Conservation (phyloP, 2,113 vertebrate species). For the Ceyx melanurus region DNA sequence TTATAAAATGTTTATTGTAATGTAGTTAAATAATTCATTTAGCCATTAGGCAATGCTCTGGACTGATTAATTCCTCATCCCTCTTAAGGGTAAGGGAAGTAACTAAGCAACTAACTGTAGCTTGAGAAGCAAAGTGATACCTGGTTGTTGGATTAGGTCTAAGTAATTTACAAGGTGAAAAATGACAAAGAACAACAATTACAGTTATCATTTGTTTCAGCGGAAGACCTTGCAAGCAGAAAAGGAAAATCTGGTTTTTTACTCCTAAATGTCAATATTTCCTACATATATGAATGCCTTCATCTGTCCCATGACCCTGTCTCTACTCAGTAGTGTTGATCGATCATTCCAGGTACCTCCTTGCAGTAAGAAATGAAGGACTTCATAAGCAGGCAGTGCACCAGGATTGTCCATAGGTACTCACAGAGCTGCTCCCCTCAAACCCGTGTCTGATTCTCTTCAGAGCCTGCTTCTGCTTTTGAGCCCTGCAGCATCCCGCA, state of each 20-base stretch:
- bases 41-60: background rate
- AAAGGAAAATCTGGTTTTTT: background rate
- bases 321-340: background rate
- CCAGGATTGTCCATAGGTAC: background rate
- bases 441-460: background rate
- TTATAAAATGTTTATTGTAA: background rate
- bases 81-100: background rate
- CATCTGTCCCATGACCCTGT: background rate
- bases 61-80: background rate
- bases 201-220: background rate
- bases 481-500: background rate
- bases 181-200: background rate
- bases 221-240: background rate
- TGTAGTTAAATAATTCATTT: background rate
- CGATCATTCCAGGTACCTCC: background rate
- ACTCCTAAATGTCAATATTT: background rate
- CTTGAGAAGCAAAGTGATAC: background rate
- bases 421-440: background rate
- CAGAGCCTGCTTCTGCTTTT: background rate
- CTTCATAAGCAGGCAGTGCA: background rate
- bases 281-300: background rate
- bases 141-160: background rate
- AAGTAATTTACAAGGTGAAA: background rate
- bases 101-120: background rate
- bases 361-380: background rate